These are phyloP conservation scores for Holcopasites calliopsidis DNA, from an alignment of 1,140 invertebrate genomes.

Conservation along the genomic window DNA sequence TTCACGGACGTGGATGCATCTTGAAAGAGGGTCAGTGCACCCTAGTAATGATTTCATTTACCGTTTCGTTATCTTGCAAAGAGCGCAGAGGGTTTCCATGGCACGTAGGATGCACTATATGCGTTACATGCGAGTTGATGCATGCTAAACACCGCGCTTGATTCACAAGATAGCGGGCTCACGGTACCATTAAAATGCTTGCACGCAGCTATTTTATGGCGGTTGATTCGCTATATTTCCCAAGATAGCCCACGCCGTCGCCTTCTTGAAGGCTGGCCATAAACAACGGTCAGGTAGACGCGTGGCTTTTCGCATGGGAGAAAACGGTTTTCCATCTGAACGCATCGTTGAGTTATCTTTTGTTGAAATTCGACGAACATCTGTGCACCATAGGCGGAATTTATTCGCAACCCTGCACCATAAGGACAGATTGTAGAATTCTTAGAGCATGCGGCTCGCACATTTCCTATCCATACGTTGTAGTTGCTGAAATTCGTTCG, in stretches of 20 bases:
- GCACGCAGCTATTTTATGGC: slow-evolving; percentile 47
- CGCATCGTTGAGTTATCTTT: no score
- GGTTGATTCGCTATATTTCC: slow-evolving; percentile 40
- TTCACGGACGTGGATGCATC: not conserved
- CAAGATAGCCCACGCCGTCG: slow-evolving; percentile 6
- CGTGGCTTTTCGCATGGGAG: slow-evolving; percentile 1
- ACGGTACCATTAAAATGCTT: slow-evolving; percentile 41
- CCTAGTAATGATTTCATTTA: slow-evolving; percentile 44
- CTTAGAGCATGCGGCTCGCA: no score
- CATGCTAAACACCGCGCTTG: slow-evolving; percentile 39
- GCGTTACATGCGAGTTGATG: slow-evolving; percentile 32
- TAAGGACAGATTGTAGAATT: no score
- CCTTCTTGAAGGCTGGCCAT: not conserved
- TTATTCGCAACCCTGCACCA: not conserved
- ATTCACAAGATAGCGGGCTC: slow-evolving; percentile 24
- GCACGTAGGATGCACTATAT: slow-evolving; percentile 29
- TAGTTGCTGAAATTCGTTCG: not conserved
- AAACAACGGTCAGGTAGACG: slow-evolving; percentile 9
- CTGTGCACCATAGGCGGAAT: no score
- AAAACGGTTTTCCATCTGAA: not conserved
- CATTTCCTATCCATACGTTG: not conserved
- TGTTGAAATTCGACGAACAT: no score
- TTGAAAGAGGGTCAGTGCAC: slow-evolving; percentile 29
- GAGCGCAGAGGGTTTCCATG: not conserved
- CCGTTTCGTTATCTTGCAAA: slow-evolving; percentile 27